Base-by-base conservation (phyloP, 2,888 invertebrate genomes). In the Leptinotarsa rubiginosa region DNA sequence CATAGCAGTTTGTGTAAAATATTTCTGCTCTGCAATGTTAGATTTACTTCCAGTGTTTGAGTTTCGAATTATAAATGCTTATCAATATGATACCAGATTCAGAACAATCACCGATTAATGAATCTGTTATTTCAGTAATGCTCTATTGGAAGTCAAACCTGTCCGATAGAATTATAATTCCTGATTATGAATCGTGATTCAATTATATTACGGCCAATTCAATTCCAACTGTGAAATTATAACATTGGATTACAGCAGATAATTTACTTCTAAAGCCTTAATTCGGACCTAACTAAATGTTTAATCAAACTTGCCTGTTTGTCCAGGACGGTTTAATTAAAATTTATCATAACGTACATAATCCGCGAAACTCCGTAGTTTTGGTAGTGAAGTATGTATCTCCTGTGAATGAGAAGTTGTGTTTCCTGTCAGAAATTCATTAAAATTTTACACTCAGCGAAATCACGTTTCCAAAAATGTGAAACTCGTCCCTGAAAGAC, bases 161-260 rank as follows among this genome's bases (percentile, higher is more conserved):
- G 50, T 41, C 52, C 49, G 49, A 70, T 65, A 15, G 18, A 31
- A 47, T 70, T 64, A 52, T 70, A 50, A 70, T 70, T 70, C 64
- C 47, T 31, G 64, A 70, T 47, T 25, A 65, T 65, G 31, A 70
- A 62, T 54, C 65, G 22, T 15, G 56, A 56, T 56, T 56, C 56
- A 70, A 70, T 70, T 47, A 65, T 12, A 41, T 41, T 41, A 50
- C 65, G 52, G 47, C 59, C 65, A 70, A 73, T 73, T 73, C 59
- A 69, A 73, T 69, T 73, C 66, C 54, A 66, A 73, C 66, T 47
- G 47, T 18, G 41, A 73, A 69, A 70, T 73, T 70, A 66, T 73
- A 25, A 41, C 70, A 64, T 65, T 65, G 56, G 56, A 59, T 56
- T 69, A 72, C 7, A 64, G 47, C 49, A 41, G 15, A 62, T 66